Conservation (phyloP, 2,888 invertebrate species). For the Cosmorhoe ocellata region DNA sequence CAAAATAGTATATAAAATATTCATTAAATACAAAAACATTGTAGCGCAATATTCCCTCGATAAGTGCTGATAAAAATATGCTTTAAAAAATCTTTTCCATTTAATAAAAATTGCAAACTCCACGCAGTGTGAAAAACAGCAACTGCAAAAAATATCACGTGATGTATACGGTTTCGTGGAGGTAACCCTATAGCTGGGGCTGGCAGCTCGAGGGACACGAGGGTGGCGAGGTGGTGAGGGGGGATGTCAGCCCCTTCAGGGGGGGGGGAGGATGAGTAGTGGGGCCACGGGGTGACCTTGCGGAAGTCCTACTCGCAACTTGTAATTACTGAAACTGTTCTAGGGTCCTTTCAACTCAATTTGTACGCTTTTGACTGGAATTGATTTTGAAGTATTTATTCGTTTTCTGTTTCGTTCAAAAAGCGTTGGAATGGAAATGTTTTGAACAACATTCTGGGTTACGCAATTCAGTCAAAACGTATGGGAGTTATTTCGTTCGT, state of each 20-base stretch:
- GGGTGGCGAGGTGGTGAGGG: slow-evolving; percentile 18
- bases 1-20: no score
- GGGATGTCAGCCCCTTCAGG: slow-evolving; percentile 14
- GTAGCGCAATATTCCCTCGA: no score
- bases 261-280: slow-evolving; percentile 23
- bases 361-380: slow-evolving; percentile 35
- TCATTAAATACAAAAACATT: no score
- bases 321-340: slow-evolving; percentile 53
- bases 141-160: slow-evolving; percentile 6
- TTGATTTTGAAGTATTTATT: slow-evolving; percentile 37
- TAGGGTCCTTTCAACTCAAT: slow-evolving; percentile 49
- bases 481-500: no score
- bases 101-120: not conserved
- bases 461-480: no score
- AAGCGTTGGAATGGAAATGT: no score
- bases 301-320: slow-evolving; percentile 52
- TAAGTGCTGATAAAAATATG: no score
- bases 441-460: no score
- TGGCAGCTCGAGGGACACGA: no score
- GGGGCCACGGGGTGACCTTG: slow-evolving; percentile 50
- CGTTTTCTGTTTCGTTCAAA: not conserved
- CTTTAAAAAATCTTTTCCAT: not conserved
- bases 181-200: slow-evolving; percentile 8
- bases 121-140: not conserved
- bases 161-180: slow-evolving; percentile 3